phyloP scores from a whole-genome alignment of 2,797 vertebrate genomes.

The Parauchenoglanis ngamensis region DNA sequence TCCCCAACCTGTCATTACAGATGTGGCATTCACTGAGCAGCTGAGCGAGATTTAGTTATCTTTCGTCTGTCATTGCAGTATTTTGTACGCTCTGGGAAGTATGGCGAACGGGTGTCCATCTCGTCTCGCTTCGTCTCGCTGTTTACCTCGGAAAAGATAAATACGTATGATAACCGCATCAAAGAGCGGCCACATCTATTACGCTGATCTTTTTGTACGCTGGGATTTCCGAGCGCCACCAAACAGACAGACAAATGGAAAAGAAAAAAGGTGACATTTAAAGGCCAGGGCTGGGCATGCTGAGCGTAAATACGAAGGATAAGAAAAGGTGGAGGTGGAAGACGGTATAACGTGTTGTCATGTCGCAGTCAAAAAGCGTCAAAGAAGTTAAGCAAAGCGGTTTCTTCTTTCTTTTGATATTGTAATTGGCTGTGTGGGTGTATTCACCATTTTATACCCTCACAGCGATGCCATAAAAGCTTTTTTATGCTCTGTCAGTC shows the following conservation, averaged over 20 bases:
- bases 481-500: neutral
- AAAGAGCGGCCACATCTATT: constrained; percentile 53
- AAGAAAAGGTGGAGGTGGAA: constrained; percentile 49
- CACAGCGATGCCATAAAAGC: neutral
- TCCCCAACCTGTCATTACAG: constrained; percentile 11
- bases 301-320: constrained; percentile 49
- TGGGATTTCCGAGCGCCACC: constrained; percentile 42
- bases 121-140: neutral
- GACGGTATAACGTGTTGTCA: constrained; percentile 40
- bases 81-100: constrained; percentile 50
- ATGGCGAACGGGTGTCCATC: constrained; percentile 43
- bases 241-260: constrained; percentile 50
- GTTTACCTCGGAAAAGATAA: constrained; percentile 63
- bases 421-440: constrained; percentile 38
- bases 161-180: constrained; percentile 59
- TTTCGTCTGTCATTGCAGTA: constrained; percentile 54
- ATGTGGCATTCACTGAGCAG: constrained; percentile 44
- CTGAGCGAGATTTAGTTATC: constrained; percentile 53
- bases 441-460: constrained; percentile 18
- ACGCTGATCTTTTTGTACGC: constrained; percentile 48
- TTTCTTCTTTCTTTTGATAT: constrained; percentile 36
- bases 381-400: constrained; percentile 13
- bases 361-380: constrained; percentile 28
- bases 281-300: constrained; percentile 41
- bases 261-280: constrained; percentile 60